These are phyloP conservation scores for Brachionus paranguensis DNA, from an alignment of 1,140 invertebrate genomes.

Conservation along the genomic window DNA sequence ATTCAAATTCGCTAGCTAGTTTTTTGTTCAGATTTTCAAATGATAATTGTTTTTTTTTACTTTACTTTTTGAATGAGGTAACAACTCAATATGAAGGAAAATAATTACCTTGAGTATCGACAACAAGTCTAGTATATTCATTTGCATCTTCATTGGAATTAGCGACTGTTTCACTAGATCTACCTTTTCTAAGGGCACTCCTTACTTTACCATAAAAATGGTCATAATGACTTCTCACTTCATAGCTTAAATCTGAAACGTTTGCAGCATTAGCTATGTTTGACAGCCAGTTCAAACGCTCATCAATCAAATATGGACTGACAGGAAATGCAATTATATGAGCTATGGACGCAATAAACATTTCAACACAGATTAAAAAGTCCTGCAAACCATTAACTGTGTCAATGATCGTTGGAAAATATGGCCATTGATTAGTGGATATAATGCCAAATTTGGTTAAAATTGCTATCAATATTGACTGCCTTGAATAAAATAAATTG, in stretches of 20 bases:
- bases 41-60: no score
- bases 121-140: conserved; percentile 1
- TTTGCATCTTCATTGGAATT: not conserved
- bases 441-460: conserved; percentile 73
- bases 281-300: not conserved
- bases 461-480: conserved; percentile 80
- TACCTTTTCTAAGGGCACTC: not conserved
- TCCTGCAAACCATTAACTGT: conserved; percentile 61
- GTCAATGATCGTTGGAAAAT: conserved; percentile 38
- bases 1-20: no score
- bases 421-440: conserved; percentile 57
- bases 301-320: conserved; percentile 65
- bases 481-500: conserved; percentile 61
- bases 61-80: no score
- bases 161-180: not conserved
- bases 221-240: conserved; percentile 22
- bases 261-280: conserved; percentile 38
- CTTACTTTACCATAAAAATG: conserved; percentile 24
- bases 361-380: conserved; percentile 92
- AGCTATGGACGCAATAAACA: conserved; percentile 88
- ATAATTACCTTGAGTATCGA: not conserved
- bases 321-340: conserved; percentile 92
- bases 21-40: no score
- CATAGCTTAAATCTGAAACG: conserved; percentile 29
- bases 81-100: not conserved